Evolutionary conservation across 2,888 invertebrate species (phyloP), one percentile per base, ranked within the genome.

Genomic region (Gasteruption jaculator): DNA sequence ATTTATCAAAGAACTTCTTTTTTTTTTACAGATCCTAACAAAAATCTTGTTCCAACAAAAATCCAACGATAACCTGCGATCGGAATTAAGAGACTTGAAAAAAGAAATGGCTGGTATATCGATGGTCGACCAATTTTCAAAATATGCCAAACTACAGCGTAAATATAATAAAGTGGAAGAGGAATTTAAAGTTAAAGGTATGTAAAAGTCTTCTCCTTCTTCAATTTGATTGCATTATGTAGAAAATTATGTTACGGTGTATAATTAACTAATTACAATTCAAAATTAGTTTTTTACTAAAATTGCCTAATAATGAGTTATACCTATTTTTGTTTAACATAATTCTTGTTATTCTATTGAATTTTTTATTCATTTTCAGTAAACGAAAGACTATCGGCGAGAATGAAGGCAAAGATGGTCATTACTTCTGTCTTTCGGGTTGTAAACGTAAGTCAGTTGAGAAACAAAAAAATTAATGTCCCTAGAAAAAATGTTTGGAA

Each of bases 71-170:
- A 41, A 39, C 14, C 6, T 65, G n/a, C 53, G 57, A n/a, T 45
- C 41, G 5, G 57, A 65, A 25, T 39, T 68, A 19, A 46, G 44
- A 14, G 43, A 41, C 22, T 42, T 71, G 10, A 65, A 63, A 48
- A 52, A 53, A 21, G 60, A 71, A 54, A 65, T 71, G 61, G 44
- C 50, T 15, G 50, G 48, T 12, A 59, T 70, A 41, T 69, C 69
- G 7, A 67, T 71, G 52, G 61, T 68, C 1, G 67, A 72, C 53
- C 71, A 73, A 48, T 73, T 73, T 59, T 58, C 73, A 7, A 73
- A 61, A 41, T 67, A 69, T 48, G 68, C 71, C 5, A 71, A 65
- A 52, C 57, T 73, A 11, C 67, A 71, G 48, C 53, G 73, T 40
- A 66, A 56, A 46, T 63, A 60, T 37, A 68, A 57, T 25, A 64